phyloP scores from a whole-genome alignment of 2,113 vertebrate species.

The Steatornis caripensis region DNA sequence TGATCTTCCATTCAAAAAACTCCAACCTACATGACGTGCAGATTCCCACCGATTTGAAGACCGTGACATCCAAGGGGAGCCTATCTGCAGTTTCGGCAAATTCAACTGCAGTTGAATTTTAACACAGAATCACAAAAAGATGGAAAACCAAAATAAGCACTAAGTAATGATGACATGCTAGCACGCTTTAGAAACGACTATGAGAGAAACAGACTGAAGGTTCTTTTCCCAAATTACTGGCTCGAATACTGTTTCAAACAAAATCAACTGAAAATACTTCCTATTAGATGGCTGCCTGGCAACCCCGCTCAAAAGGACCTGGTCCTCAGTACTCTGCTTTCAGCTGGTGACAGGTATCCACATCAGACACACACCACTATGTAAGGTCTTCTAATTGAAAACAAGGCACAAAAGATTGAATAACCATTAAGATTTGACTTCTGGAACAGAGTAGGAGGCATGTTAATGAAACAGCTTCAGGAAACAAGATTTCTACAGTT shows the following conservation, averaged over 20 bases:
- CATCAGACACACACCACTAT: neutral
- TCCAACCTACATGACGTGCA: neutral
- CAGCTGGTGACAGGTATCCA: neutral
- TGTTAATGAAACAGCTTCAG: neutral
- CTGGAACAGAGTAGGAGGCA: neutral
- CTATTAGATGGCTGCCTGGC: neutral
- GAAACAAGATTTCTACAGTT: neutral
- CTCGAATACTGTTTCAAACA: neutral
- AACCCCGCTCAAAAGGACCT: neutral
- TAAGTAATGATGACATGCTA: neutral
- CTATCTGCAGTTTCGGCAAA: neutral
- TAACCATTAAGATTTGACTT: neutral
- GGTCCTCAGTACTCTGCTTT: neutral
- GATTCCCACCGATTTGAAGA: neutral
- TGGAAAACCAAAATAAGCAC: neutral
- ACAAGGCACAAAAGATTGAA: neutral
- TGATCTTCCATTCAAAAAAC: conserved; percentile 6
- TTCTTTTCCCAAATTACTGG: neutral
- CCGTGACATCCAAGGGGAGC: neutral
- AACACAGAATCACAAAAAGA: neutral
- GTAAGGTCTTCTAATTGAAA: neutral
- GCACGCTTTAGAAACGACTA: neutral
- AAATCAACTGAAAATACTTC: neutral
- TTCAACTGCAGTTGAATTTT: neutral
- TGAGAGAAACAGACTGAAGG: neutral